Conservation (phyloP, 35 echinoderm and acorn worm species). For the Eucidaris tribuloides region DNA sequence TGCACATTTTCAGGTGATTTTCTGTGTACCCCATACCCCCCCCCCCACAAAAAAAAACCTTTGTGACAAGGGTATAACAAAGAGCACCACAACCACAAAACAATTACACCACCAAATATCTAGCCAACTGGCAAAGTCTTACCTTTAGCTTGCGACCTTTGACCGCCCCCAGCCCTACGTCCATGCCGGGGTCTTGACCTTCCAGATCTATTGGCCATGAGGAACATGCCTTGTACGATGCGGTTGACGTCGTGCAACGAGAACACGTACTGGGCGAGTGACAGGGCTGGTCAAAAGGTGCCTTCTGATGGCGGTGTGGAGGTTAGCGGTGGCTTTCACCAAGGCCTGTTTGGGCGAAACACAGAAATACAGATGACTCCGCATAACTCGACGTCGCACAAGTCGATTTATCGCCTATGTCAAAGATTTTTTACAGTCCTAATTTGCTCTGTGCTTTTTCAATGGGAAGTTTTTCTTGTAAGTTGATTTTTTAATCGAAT, state of each 20-base stretch:
- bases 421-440: neutral
- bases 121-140: too few species aligned
- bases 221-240: constrained; percentile 61
- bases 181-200: constrained; percentile 55
- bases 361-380: neutral
- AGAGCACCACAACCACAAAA: too few species aligned
- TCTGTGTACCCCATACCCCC: too few species aligned
- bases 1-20: too few species aligned
- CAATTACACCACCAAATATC: too few species aligned
- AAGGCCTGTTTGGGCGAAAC: constrained; percentile 55
- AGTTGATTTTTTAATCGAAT: neutral
- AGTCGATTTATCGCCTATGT: neutral
- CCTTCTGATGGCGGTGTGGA: constrained; percentile 42
- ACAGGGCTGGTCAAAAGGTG: constrained; percentile 53
- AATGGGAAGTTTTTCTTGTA: neutral
- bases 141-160: constrained; percentile 37
- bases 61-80: too few species aligned
- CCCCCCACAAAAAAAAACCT: too few species aligned
- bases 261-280: constrained; percentile 87
- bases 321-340: constrained; percentile 51
- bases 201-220: constrained; percentile 79
- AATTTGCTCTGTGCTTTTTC: neutral
- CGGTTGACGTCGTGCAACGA: constrained; percentile 85
- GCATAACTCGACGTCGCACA: neutral
- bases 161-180: constrained; percentile 27